Evolutionary conservation across 2,113 vertebrate genomes (phyloP).

Genomic region (Procapra przewalskii): DNA sequence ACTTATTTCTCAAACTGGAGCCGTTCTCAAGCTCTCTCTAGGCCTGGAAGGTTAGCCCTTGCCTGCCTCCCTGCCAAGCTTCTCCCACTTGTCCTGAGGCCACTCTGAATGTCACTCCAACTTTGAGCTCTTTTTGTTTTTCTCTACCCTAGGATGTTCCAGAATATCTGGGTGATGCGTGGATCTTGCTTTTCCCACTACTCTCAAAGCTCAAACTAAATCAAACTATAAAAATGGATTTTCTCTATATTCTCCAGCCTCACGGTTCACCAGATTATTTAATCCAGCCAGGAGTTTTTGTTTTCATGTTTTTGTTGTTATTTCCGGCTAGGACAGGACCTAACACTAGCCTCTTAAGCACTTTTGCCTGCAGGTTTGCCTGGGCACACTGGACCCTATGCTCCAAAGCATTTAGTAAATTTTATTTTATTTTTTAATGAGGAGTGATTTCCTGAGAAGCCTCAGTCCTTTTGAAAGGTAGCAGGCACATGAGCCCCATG

Average conservation of each 20-base stretch:
- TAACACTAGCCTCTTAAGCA: not conserved
- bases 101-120: not conserved
- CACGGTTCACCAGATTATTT: not conserved
- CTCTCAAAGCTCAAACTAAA: not conserved
- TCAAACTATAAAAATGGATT: not conserved
- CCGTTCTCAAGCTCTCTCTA: not conserved
- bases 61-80: not conserved
- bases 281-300: not conserved
- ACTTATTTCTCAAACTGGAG: not conserved
- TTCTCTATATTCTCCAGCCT: not conserved
- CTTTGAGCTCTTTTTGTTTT: not conserved
- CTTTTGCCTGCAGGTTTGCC: conserved; percentile 25
- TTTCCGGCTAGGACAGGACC: not conserved
- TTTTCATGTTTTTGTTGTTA: conserved; percentile 34
- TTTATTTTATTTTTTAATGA: not conserved
- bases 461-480: not conserved
- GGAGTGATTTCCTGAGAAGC: not conserved
- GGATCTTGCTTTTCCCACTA: not conserved
- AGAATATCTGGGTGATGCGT: not conserved
- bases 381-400: conserved; percentile 27
- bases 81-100: not conserved
- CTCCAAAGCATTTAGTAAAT: not conserved
- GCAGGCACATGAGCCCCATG: not conserved
- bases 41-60: not conserved
- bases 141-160: not conserved